Percentiles rank a stretch among this genome's conserved stretches.
phyloP scores from a whole-genome alignment of 2,888 invertebrate genomes.

The Ormyrus labotus region DNA sequence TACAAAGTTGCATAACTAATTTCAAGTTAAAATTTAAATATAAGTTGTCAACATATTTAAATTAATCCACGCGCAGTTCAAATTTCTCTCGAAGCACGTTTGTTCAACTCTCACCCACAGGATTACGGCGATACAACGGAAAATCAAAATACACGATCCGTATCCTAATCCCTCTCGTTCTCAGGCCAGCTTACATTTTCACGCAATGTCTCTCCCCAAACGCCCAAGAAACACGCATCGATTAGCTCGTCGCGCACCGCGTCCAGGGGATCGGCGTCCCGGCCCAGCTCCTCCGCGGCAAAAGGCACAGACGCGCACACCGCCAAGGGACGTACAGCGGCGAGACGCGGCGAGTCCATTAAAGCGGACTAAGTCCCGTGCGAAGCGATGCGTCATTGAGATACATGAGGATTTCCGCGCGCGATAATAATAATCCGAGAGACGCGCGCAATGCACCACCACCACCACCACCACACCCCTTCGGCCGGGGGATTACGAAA shows the following conservation, averaged over 20 bases:
- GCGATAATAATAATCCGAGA: slow-evolving; percentile 69
- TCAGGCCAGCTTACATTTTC: background rate
- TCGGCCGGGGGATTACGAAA: slow-evolving; percentile 31
- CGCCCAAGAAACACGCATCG: slow-evolving; percentile 18
- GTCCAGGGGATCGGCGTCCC: too few species aligned
- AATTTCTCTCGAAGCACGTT: too few species aligned
- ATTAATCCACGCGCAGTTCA: too few species aligned
- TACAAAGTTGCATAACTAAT: too few species aligned
- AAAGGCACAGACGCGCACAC: too few species aligned
- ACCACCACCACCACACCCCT: too few species aligned
- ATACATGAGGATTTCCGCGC: slow-evolving; percentile 66
- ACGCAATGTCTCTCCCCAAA: background rate
- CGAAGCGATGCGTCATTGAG: slow-evolving; percentile 74
- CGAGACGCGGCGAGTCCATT: slow-evolving; percentile 68
- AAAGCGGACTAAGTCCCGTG: slow-evolving; percentile 73
- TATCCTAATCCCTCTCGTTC: slow-evolving; percentile 32
- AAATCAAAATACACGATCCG: too few species aligned
- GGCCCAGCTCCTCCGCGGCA: too few species aligned
- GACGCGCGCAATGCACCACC: slow-evolving; percentile 44
- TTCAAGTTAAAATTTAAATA: too few species aligned
- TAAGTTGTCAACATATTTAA: too few species aligned
- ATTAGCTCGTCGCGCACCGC: slow-evolving; percentile 14
- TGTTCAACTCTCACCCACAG: too few species aligned
- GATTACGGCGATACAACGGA: too few species aligned
- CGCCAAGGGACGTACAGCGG: slow-evolving; percentile 7